Base-by-base conservation (phyloP, 37 sponge, comb jelly and placozoan species). In the Mnemiopsis leidyi region DNA sequence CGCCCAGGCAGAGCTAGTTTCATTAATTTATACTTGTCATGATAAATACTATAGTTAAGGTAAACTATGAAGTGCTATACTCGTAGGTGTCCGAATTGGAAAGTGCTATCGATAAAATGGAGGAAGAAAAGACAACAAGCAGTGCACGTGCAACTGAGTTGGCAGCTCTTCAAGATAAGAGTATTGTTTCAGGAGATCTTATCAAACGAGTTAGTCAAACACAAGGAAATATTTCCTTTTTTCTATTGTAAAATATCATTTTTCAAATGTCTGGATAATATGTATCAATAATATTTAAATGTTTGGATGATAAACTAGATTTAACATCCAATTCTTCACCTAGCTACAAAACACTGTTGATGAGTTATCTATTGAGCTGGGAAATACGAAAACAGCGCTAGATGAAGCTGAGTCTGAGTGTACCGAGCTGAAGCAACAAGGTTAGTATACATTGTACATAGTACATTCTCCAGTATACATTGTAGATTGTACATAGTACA, bases 111-210 rank as follows among this genome's bases (percentile, higher is more conserved):
- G 35, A 33, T 33, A 77, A 77, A 36, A 33, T 77, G 79, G 20
- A 9, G 36, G 79, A 77, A 34, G 79, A 77, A 32, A 32, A 26
- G 33, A 26, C 32, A 31, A 36, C 79, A 32, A 77, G 79, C 32
- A 34, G 36, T 3, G 79, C 36, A 20, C 79, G 79, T 36, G 79
- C 79, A 3, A 21, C 32, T 28, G 90, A 85, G 90, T 33, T 85
- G 61, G 61, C 40, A n/a, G 25, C n/a, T 5, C 90, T 85, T 25
- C 40, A 85, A 39, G 90, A 85, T 0, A 85, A 39, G 35, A 85
- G 90, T 39, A 28, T 85, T 36, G 90, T 85, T 7, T 40, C 61
- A 7, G 61, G 90, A 5, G 90, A 85, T 40, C 90, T 85, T 85
- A 85, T 85, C 90, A 38, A 33, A 39, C 2, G 90, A 37, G 90